A percentile compares a stretch with the other conserved stretches of the same genome.
Conservation (phyloP, 2,888 invertebrate genomes). For the Theretra japonica region DNA sequence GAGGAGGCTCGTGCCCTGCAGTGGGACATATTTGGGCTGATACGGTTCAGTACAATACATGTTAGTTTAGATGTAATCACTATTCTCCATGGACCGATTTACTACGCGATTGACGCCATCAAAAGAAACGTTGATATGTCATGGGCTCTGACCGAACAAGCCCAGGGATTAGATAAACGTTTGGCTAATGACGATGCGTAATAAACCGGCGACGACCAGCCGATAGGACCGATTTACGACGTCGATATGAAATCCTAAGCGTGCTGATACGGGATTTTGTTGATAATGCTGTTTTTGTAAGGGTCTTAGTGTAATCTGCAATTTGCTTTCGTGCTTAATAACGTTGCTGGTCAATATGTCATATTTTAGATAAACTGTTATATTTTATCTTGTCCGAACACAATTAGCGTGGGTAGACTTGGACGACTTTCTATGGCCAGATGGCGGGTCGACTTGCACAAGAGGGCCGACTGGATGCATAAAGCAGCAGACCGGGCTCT, state of each 20-base stretch:
- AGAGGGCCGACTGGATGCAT: no score
- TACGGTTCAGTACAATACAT: no score
- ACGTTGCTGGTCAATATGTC: background rate
- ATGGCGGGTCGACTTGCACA: no score
- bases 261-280: background rate
- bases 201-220: constrained; percentile 14
- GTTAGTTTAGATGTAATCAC: no score
- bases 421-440: no score
- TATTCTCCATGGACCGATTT: no score
- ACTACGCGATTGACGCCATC: no score
- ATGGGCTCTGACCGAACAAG: constrained; percentile 35
- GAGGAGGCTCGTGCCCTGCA: no score
- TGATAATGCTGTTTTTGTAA: background rate
- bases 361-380: background rate
- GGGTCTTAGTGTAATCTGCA: background rate
- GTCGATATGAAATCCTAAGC: constrained; percentile 4
- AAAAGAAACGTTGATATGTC: background rate
- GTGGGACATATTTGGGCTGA: no score
- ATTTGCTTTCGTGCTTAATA: background rate
- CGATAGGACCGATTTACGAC: constrained; percentile 26
- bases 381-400: background rate
- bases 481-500: no score
- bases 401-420: no score
- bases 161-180: constrained; percentile 45
- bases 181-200: constrained; percentile 36